Percentiles rank a stretch among this genome's conserved stretches.
Evolutionary conservation across 2,888 invertebrate genomes (phyloP).

Genomic region (Drosophila helvetica): DNA sequence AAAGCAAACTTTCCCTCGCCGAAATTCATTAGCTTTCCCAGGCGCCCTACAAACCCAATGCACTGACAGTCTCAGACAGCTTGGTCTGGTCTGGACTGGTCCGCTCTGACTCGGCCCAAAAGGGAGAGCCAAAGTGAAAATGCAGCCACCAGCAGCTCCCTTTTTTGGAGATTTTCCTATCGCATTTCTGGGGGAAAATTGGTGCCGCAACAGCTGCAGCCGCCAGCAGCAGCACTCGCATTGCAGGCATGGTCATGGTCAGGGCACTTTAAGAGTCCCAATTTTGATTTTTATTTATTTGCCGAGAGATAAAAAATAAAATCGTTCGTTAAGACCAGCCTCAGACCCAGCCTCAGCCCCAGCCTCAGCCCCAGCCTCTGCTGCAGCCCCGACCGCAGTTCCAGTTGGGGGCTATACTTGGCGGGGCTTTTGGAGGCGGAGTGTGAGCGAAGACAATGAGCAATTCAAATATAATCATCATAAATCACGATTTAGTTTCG

Average conservation of each 20-base stretch:
- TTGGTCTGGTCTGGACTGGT: too few relatives aligned
- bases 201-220: slow-evolving; percentile 32
- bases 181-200: slow-evolving; percentile 20
- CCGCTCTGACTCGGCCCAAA: slow-evolving; percentile 12
- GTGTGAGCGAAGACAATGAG: slow-evolving; percentile 41
- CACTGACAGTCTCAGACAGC: slow-evolving; percentile 15
- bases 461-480: slow-evolving; percentile 57
- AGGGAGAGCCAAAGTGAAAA: slow-evolving; percentile 32
- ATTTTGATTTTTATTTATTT: slow-evolving; percentile 51
- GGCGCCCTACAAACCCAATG: slow-evolving; percentile 54
- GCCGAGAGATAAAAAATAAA: slow-evolving; percentile 45
- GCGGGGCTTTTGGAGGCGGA: not conserved
- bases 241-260: slow-evolving; percentile 44
- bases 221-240: not conserved
- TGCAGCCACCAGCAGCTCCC: slow-evolving; percentile 28
- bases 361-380: not conserved
- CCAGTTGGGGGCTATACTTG: not conserved
- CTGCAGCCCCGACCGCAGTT: slow-evolving; percentile 1
- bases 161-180: slow-evolving; percentile 36
- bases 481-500: slow-evolving; percentile 59
- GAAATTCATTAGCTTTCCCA: slow-evolving; percentile 56
- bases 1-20: slow-evolving; percentile 40
- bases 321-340: slow-evolving; percentile 35
- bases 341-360: slow-evolving; percentile 1
- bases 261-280: slow-evolving; percentile 39